These are phyloP conservation scores for Creontiades dilutus DNA, from an alignment of 2,888 invertebrate genomes.

Conservation along the genomic window DNA sequence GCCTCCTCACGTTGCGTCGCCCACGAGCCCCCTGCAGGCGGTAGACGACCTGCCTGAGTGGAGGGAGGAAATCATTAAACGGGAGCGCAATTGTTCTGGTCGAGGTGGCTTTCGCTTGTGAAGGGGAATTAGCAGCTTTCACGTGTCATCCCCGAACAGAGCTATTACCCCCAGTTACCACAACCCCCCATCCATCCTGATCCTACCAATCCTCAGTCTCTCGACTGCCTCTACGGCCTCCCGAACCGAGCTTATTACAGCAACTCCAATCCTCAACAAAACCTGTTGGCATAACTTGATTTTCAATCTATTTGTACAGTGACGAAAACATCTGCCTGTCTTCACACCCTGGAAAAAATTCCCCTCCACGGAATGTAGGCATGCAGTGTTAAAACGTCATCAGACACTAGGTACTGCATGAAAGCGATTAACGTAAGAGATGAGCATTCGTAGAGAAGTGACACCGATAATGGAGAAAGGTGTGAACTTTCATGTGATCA, in stretches of 20 bases:
- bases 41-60: neutral
- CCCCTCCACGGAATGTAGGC: too few relatives aligned
- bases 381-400: too few relatives aligned
- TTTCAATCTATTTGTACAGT: too few relatives aligned
- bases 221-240: neutral
- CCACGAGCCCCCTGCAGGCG: neutral
- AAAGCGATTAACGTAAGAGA: too few relatives aligned
- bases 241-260: neutral
- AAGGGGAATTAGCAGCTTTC: slow-evolving; percentile 76
- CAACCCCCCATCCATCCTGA: neutral
- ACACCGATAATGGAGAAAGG: too few relatives aligned
- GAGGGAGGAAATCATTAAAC: slow-evolving; percentile 73
- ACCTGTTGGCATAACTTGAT: neutral
- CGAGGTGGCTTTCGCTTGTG: slow-evolving; percentile 66
- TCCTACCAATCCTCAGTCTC: neutral
- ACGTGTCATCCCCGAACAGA: slow-evolving; percentile 74
- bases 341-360: too few relatives aligned
- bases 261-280: slow-evolving; percentile 3
- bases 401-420: too few relatives aligned
- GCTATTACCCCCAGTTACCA: slow-evolving; percentile 68
- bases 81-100: slow-evolving; percentile 74
- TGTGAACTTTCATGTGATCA: too few relatives aligned
- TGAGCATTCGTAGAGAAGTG: too few relatives aligned
- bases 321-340: too few relatives aligned
- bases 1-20: neutral